Evolutionary conservation across 1,140 invertebrate genomes (phyloP), one percentile per base, ranked within the genome.

Genomic region (Ceratoteleas bidentatus): DNA sequence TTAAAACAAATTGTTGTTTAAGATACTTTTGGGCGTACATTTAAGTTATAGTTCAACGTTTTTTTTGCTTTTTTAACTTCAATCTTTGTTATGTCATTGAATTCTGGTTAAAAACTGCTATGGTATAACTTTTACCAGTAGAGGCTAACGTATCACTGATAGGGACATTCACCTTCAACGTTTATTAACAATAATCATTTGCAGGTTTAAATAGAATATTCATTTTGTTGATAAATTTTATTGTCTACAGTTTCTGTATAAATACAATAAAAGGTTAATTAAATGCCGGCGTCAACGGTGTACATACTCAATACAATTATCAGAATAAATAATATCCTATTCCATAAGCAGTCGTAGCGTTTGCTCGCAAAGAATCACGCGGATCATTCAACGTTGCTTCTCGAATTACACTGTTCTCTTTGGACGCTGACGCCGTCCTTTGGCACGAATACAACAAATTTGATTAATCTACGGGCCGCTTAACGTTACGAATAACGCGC

Each of bases 351-450:
- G 36, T 40, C 36, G 36, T 8, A 8, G 36, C 36, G 36, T 11
- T 40, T 40, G 7, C 7, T 40, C 7, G 72, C 76, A 76, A 72
- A 75, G 76, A 77, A 65, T 77, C 40, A 54, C 49, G 45, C 36
- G 54, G 62, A 64, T 47, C 66, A 56, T 75, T 65, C 53, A 75
- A 13, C 45, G 58, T 72, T 62, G 52, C 10, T 47, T 50, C 58
- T 81, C 58, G 40, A n/a, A 43, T 43, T 64, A 73, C n/a, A 7
- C 24, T 54, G 60, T 33, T 61, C 74, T 86, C 85, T 84, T 84
- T 86, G 83, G 85, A 84, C 82, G 64, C 14, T 69, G 70, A 81
- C 72, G 77, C 53, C 43, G 65, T 83, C 83, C 81, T 86, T 86
- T 86, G 83, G 80, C 83, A 86, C 83, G 61, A 74, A 75, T 69